phyloP scores from a whole-genome alignment of 1,140 invertebrate species.

The Drosophila elegans region DNA sequence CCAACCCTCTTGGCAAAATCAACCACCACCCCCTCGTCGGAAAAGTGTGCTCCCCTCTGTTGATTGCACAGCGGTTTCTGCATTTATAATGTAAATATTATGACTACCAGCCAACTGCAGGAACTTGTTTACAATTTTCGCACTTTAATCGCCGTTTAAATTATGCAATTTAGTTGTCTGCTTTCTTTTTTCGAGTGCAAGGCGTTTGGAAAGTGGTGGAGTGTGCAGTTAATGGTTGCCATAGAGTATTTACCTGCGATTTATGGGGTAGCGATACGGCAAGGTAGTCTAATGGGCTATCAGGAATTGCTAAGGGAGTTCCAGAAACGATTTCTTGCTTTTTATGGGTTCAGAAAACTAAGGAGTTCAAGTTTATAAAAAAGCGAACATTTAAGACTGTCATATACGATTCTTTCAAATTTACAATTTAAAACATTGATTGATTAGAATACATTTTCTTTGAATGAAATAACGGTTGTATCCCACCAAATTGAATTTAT shows the following conservation, averaged over 20 bases:
- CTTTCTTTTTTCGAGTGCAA: neutral
- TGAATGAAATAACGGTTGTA: too few species aligned
- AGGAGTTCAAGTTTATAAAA: neutral
- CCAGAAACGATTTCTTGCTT: neutral
- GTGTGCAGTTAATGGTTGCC: slow-evolving; percentile 39
- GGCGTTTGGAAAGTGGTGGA: slow-evolving; percentile 7
- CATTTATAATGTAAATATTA: slow-evolving; percentile 66
- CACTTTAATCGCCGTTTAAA: slow-evolving; percentile 51
- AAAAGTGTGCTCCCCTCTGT: slow-evolving; percentile 5
- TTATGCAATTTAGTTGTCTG: slow-evolving; percentile 61
- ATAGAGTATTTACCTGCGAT: slow-evolving; percentile 49
- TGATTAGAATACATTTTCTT: too few species aligned
- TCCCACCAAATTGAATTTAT: too few species aligned
- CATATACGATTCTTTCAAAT: too few species aligned
- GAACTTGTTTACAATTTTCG: slow-evolving; percentile 76
- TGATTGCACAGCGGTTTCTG: slow-evolving; percentile 50
- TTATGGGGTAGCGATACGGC: slow-evolving; percentile 23
- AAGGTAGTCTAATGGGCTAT: slow-evolving; percentile 23
- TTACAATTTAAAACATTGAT: too few species aligned
- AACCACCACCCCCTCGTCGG: neutral
- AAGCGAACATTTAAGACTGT: neutral
- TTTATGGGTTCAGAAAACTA: slow-evolving; percentile 16
- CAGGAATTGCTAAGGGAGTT: slow-evolving; percentile 8
- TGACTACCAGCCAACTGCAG: slow-evolving; percentile 55
- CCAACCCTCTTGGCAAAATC: neutral